Evolutionary conservation across 2,888 invertebrate genomes (phyloP).

Genomic region (Holacanthella duospinosa): DNA sequence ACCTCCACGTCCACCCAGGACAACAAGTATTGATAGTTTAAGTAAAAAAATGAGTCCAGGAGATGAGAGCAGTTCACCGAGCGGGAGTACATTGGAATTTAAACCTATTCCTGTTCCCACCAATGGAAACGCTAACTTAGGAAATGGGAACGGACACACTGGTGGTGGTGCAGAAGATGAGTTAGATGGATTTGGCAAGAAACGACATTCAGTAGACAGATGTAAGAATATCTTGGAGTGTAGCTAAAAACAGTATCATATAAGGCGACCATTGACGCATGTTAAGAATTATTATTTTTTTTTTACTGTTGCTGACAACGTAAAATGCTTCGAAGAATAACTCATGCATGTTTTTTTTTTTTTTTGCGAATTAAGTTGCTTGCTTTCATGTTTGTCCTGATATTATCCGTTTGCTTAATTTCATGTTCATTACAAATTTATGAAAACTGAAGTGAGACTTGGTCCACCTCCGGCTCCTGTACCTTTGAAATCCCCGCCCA

Average conservation of each 20-base stretch:
- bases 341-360: slow-evolving; percentile 4
- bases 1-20: slow-evolving; percentile 33
- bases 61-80: slow-evolving; percentile 10
- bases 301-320: too few species aligned
- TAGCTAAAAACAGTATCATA: too few species aligned
- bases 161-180: slow-evolving; percentile 12
- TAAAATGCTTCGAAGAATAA: slow-evolving; percentile 6
- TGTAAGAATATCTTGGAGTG: slow-evolving; percentile 18
- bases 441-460: background rate
- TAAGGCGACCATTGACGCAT: background rate
- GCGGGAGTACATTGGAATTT: slow-evolving; percentile 2
- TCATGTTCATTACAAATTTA: background rate
- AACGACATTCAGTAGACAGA: slow-evolving; percentile 19
- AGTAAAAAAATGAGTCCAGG: slow-evolving; percentile 11
- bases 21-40: slow-evolving; percentile 22
- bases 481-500: slow-evolving; percentile 24
- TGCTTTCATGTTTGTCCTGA: slow-evolving; percentile 5
- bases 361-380: slow-evolving; percentile 4
- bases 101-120: background rate
- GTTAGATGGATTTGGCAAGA: slow-evolving; percentile 10
- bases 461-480: slow-evolving; percentile 30
- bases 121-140: slow-evolving; percentile 14
- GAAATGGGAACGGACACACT: slow-evolving; percentile 17
- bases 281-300: background rate
- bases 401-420: slow-evolving; percentile 9